Base-by-base conservation (phyloP, 2,113 vertebrate genomes). In the Sinocyclocheilus grahami region DNA sequence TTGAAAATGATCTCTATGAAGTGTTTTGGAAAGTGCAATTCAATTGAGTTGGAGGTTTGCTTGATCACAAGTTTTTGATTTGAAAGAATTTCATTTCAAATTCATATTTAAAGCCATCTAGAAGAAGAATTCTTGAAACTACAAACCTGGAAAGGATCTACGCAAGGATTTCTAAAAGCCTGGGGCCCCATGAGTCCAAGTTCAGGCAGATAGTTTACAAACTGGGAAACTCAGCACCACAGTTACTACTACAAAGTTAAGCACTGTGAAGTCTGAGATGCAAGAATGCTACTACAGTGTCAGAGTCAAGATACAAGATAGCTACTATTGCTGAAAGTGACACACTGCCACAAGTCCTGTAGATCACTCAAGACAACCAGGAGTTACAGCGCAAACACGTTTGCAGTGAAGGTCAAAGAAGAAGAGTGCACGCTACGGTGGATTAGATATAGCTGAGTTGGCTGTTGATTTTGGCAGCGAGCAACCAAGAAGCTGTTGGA, bases 191-290 rank as follows among this genome's bases (percentile, higher is more conserved):
- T 22, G n/a, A 74, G 37, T 74, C 71, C 37, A 74, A 10, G 0
- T 74, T n/a, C 4, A 48, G 74, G 46, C n/a, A 76, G 42, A 75
- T 75, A 48, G 12, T 27, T 76, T 76, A 27, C 42, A 76, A 27
- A 48, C 74, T 8, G 5, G 74, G 42, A 48, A 51, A 76, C 42
- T 76, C 42, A 27, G 72, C 72, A 76, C 72, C 72, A 76, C 22
- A n/a, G 39, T 76, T 76, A 13, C 42, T 76, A n/a, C 72, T 75
- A 39, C 39, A 2, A 48, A 76, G 74, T 51, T 16, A 76, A 76
- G 74, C 42, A 76, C 42, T 51, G n/a, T 76, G 39, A n/a, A 76
- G 74, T 76, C 71, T 74, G 71, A n/a, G 42, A 46, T 48, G 74
- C n/a, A 51, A 8, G 42, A 76, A 76, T 4, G n/a, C n/a, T 76